These are phyloP conservation scores for Catostylus mosaicus DNA, from an alignment of 30 jellyfish, hydroid and myxozoan species.

Conservation along the genomic window DNA sequence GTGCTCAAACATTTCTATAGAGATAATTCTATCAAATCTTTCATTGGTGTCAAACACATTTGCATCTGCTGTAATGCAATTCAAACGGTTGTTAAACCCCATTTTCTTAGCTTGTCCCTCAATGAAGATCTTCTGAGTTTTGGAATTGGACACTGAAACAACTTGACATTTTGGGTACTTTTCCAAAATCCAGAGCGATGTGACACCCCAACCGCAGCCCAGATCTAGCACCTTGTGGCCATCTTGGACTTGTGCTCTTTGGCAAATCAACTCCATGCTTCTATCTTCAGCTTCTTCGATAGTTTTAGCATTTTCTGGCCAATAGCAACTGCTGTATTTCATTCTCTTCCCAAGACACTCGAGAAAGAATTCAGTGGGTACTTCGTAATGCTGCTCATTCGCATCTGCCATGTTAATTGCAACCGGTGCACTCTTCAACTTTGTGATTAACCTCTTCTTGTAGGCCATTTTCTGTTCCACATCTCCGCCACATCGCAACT, in stretches of 20 bases:
- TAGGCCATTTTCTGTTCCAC: conserved; percentile 68
- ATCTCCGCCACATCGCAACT: conserved; percentile 77
- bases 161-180: conserved; percentile 72
- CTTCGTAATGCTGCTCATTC: conserved; percentile 86
- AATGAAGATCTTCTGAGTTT: conserved; percentile 69
- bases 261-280: conserved; percentile 71
- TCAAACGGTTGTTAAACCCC: conserved; percentile 59
- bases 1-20: conserved; percentile 95
- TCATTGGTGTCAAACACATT: conserved; percentile 68
- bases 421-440: conserved; percentile 57
- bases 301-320: conserved; percentile 50
- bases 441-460: conserved; percentile 59
- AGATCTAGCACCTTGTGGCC: conserved; percentile 84
- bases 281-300: conserved; percentile 76
- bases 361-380: conserved; percentile 78
- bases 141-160: conserved; percentile 74
- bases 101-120: conserved; percentile 55
- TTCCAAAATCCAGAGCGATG: conserved; percentile 78
- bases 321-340: conserved; percentile 82
- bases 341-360: conserved; percentile 75
- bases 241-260: conserved; percentile 65
- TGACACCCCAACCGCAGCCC: conserved; percentile 96
- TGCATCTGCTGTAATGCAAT: conserved; percentile 88
- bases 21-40: conserved; percentile 79
- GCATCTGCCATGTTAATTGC: conserved; percentile 80